Evolutionary conservation across 2,888 invertebrate species (phyloP), one percentile per base, ranked within the genome.

Genomic region (Globia sparganii): DNA sequence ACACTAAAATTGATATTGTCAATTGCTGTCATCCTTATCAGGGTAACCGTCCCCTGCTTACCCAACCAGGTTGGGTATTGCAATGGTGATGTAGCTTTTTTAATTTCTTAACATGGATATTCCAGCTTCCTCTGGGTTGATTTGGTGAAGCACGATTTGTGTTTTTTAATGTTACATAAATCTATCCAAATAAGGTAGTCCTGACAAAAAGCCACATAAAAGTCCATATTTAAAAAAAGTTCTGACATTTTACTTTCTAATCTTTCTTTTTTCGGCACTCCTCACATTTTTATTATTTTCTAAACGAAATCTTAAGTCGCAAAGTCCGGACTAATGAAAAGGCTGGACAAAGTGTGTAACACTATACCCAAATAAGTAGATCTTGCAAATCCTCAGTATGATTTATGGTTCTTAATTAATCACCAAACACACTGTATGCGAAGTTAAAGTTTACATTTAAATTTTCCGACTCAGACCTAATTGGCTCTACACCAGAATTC

Each of bases 401-500:
- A 70, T 56, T 56, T 61, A 40, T 46, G 21, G 43, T 21, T 64
- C 37, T 34, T 46, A 71, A 68, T 64, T n/a, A 68, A 64, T 31
- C 25, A 28, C 11, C 13, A n/a, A 68, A 72, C 62, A 79, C 37
- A 64, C 65, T 62, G 37, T 67, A 65, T 25, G 3, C 21, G 11
- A 46, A 46, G n/a, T 31, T 72, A 15, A 76, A 71, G 74, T 75
- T 78, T 72, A 68, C 28, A 66, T 69, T 64, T 40, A 71, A 72
- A 75, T 71, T 67, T 73, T 79, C 72, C 76, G 68, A 34, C 62
- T 66, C 15, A 72, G 59, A 43, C n/a, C 34, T n/a, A 59, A 43
- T 28, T 73, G 46, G 34, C 34, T 70, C n/a, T 59, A 67, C 18
- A 66, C 43, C 53, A 80, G 78, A 84, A 86, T 76, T 77, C 77